Evolutionary conservation across 2,113 vertebrate species (phyloP).

Genomic region (Onychostoma macrolepis): DNA sequence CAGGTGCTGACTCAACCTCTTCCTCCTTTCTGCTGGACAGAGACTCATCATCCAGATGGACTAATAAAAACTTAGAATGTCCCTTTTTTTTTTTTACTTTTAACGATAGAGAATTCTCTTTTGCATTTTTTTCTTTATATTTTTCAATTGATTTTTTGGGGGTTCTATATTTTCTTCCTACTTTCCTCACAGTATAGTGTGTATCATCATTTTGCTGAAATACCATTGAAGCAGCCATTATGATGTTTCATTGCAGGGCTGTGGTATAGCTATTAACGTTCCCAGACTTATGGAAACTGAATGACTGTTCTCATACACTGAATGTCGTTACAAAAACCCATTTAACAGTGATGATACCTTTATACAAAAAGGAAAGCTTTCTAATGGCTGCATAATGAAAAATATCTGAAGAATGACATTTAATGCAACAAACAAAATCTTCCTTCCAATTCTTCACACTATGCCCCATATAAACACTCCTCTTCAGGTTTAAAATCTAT

Average conservation of each 20-base stretch:
- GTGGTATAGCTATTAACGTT: conserved; percentile 14
- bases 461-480: conserved; percentile 39
- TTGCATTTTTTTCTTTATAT: background rate
- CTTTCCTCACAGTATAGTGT: background rate
- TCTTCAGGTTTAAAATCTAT: conserved; percentile 44
- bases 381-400: conserved; percentile 33
- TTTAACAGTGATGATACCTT: conserved; percentile 33
- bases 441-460: conserved; percentile 1
- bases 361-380: conserved; percentile 9
- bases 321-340: background rate
- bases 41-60: background rate
- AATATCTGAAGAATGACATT: background rate
- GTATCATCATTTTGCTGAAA: conserved; percentile 17
- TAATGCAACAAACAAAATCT: conserved; percentile 30
- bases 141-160: background rate
- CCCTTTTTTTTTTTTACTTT: background rate
- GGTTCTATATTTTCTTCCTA: background rate
- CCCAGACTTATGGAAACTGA: conserved; percentile 25
- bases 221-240: background rate
- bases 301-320: conserved; percentile 13
- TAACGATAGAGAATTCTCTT: background rate
- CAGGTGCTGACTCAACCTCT: background rate
- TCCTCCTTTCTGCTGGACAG: background rate
- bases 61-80: background rate
- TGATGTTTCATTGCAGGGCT: conserved; percentile 4